phyloP scores from a whole-genome alignment of 2,888 invertebrate genomes.

The Malacosoma neustria region DNA sequence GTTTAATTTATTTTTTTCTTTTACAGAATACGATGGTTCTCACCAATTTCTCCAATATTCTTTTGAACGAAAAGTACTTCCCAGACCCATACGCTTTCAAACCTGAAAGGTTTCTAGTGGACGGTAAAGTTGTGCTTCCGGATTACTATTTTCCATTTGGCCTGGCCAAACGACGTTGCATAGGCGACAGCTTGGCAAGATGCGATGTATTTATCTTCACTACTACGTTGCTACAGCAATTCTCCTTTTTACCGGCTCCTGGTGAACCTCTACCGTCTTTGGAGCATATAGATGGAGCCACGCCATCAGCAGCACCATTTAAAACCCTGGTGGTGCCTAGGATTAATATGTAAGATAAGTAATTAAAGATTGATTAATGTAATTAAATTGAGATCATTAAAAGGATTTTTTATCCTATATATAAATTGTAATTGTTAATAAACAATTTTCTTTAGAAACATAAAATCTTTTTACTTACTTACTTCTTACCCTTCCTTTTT shows the following conservation, averaged over 20 bases:
- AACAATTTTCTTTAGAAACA: too few relatives aligned
- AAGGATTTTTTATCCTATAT: too few relatives aligned
- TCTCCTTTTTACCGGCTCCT: conserved; percentile 78
- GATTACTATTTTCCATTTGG: conserved; percentile 87
- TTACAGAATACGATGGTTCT: conserved; percentile 86
- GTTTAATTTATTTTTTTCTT: neutral
- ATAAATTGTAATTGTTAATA: too few relatives aligned
- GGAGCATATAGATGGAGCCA: conserved; percentile 84
- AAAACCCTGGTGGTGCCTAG: conserved; percentile 77
- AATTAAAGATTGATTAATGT: too few relatives aligned
- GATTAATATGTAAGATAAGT: too few relatives aligned
- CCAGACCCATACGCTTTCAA: conserved; percentile 81
- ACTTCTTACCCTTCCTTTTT: too few relatives aligned
- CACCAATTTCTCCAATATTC: conserved; percentile 81
- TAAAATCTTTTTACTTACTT: too few relatives aligned
- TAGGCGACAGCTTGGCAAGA: conserved; percentile 83
- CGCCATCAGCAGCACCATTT: conserved; percentile 83
- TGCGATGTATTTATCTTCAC: conserved; percentile 87
- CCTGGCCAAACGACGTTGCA: conserved; percentile 84
- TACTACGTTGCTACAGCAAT: conserved; percentile 82
- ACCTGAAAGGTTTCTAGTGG: conserved; percentile 82
- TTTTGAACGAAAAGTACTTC: conserved; percentile 80
- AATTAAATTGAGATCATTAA: too few relatives aligned
- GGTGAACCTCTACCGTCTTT: conserved; percentile 78
- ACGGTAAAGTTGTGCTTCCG: conserved; percentile 76